Conservation (phyloP, 2,797 vertebrate genomes). For the Botia kubotai region DNA sequence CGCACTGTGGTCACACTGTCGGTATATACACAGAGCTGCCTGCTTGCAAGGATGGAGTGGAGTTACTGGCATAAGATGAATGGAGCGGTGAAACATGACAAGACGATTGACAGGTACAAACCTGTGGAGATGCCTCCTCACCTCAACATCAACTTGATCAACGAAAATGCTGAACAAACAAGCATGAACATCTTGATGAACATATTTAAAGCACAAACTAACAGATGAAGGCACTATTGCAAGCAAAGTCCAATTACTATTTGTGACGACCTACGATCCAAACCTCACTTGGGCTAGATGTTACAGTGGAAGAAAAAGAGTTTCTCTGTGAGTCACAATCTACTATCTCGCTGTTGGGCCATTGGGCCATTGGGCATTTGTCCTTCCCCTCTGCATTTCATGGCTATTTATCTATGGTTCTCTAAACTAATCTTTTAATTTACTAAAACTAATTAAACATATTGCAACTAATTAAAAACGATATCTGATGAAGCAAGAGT, state of each 20-base stretch:
- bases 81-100: slow-evolving; percentile 28
- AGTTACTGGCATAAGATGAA: slow-evolving; percentile 45
- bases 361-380: not conserved
- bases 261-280: slow-evolving; percentile 67
- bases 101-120: slow-evolving; percentile 35
- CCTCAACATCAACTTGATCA: slow-evolving; percentile 11
- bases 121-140: slow-evolving; percentile 5
- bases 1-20: slow-evolving; percentile 50
- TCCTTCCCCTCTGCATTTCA: slow-evolving; percentile 7
- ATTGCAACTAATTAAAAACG: not conserved
- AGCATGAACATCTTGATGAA: slow-evolving; percentile 48
- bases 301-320: slow-evolving; percentile 38
- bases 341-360: not conserved
- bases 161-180: slow-evolving; percentile 41
- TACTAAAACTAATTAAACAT: too few species aligned
- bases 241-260: slow-evolving; percentile 80
- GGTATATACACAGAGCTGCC: slow-evolving; percentile 47
- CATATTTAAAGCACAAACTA: slow-evolving; percentile 61
- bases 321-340: not conserved
- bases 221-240: slow-evolving; percentile 85
- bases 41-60: slow-evolving; percentile 55
- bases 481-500: not conserved
- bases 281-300: slow-evolving; percentile 75
- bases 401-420: slow-evolving; percentile 9
- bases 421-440: not conserved